Evolutionary conservation across 92 coral and sea anemone species (phyloP), one percentile per base, ranked within the genome.

Genomic region (Siderastrea radians): DNA sequence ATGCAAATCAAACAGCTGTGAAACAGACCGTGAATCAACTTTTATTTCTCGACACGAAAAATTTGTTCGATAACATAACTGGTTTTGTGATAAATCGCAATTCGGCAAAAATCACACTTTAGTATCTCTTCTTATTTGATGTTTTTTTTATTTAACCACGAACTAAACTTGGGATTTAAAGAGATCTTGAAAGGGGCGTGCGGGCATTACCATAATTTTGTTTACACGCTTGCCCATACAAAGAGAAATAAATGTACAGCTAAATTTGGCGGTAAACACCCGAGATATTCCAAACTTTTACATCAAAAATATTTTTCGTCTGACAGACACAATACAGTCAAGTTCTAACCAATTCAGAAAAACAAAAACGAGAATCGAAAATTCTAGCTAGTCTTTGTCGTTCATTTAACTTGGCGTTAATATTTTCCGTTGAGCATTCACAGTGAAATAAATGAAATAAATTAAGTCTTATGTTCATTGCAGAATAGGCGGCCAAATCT

Each of bases 191-290:
- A 82, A 46, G 14, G 69, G 86, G 86, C 86, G 55, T 57, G n/a
- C 16, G 46, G 14, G 49, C 13, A 84, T 84, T 84, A 84, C 5
- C 81, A 84, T 84, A 73, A 73, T 15, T 17, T 84, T 73, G 87
- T 84, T 84, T 84, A 84, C 87, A 74, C 80, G 80, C 87, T 76
- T 43, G 62, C 68, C 4, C 64, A 15, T 12, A 63, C 73, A 51
- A 61, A 57, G 70, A 80, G 70, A 65, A 53, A 80, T 12, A 51
- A 67, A 57, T 69, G 67, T 44, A 19, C 74, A 81, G 44, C 7
- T 43, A 69, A 68, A 38, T 59, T 59, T 19, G 73, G 63, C 73
- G 74, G 72, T 12, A 61, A 84, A 53, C 51, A 17, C 13, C 17
- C 13, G 13, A 72, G 7, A 54, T 46, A 47, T 1, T 60, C 2